phyloP scores from a whole-genome alignment of 2,113 vertebrate genomes.

The Brevimyrus niger region DNA sequence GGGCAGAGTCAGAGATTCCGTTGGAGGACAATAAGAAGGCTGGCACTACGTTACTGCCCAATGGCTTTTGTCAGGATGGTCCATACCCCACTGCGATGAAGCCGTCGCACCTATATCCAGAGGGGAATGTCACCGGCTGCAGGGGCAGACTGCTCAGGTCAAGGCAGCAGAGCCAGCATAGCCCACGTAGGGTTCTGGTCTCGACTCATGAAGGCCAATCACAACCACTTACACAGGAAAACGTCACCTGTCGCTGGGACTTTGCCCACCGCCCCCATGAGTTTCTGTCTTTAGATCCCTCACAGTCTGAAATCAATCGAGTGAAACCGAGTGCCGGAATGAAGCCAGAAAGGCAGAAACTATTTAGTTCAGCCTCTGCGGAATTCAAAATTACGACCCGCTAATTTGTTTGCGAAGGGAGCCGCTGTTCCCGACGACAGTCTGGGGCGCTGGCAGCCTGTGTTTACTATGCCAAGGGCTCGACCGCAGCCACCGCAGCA shows the following conservation, averaged over 20 bases:
- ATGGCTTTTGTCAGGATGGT: background rate
- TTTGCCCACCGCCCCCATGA: background rate
- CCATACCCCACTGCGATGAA: background rate
- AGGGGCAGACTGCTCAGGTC: background rate
- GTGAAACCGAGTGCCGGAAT: background rate
- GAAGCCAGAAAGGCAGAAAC: background rate
- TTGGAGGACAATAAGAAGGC: constrained; percentile 23
- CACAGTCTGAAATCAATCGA: constrained; percentile 5
- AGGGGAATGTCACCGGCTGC: background rate
- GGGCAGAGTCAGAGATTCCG: constrained; percentile 11
- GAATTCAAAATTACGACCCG: background rate
- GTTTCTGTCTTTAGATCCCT: background rate
- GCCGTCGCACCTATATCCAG: background rate
- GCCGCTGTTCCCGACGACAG: background rate
- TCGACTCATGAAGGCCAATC: background rate
- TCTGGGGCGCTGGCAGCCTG: background rate
- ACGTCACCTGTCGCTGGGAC: constrained; percentile 10
- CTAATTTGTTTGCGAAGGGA: background rate
- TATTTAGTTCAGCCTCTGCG: background rate
- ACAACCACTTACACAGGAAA: background rate
- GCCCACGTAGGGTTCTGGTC: constrained; percentile 22
- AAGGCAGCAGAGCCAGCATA: background rate
- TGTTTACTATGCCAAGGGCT: background rate
- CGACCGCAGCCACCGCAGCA: background rate
- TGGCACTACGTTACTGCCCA: constrained; percentile 20